Conservation (phyloP, 2,113 vertebrate species). For the Marmota monax region DNA sequence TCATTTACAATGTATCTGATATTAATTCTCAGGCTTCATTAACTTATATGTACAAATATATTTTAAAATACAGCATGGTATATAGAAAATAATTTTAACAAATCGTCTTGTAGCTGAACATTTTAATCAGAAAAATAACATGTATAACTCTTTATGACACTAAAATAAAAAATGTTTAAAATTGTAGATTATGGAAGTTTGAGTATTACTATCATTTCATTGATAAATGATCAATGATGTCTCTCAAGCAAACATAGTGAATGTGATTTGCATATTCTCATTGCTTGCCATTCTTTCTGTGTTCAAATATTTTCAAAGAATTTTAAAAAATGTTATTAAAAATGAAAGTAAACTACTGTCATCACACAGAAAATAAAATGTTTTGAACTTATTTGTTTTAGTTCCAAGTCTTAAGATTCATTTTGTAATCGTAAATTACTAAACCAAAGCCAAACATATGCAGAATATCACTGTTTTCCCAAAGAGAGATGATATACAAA, state of each 20-base stretch:
- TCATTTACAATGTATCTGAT: not conserved
- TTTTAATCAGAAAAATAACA: slow-evolving; percentile 6
- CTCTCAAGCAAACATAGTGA: not conserved
- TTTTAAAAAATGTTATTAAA: not conserved
- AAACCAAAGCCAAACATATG: slow-evolving; percentile 34
- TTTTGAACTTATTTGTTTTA: not conserved
- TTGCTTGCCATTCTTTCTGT: not conserved
- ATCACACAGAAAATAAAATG: not conserved
- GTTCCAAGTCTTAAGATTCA: slow-evolving; percentile 51
- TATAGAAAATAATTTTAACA: not conserved
- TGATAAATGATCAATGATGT: not conserved
- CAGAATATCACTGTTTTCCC: slow-evolving; percentile 28
- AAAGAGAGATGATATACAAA: slow-evolving; percentile 54
- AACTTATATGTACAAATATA: not conserved
- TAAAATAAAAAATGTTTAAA: slow-evolving; percentile 29
- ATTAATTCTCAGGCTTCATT: not conserved
- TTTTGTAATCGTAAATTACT: slow-evolving; percentile 47
- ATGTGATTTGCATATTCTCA: not conserved
- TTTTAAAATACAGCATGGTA: not conserved
- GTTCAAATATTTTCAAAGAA: not conserved
- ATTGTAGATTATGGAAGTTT: not conserved
- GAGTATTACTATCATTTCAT: not conserved
- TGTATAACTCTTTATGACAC: not conserved
- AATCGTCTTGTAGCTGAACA: not conserved
- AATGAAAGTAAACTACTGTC: not conserved